Evolutionary conservation across 2,797 vertebrate genomes (phyloP).

Genomic region (Artibeus lituratus): DNA sequence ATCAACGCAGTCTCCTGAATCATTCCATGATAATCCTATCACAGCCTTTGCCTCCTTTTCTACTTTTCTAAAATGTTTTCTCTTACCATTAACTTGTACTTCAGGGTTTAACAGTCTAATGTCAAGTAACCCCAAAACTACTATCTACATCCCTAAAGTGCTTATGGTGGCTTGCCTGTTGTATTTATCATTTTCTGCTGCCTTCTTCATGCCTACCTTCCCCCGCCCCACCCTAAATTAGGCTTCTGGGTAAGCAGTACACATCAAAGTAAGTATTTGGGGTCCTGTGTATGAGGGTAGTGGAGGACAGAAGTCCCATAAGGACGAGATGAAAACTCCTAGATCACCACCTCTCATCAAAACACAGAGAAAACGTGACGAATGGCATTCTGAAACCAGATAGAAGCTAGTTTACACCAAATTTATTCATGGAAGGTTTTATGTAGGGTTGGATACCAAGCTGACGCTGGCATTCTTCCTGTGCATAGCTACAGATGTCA

Average conservation of each 20-base stretch:
- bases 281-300: not conserved
- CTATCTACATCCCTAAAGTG: not conserved
- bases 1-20: not conserved
- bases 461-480: not conserved
- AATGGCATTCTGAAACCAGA: not conserved
- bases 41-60: not conserved
- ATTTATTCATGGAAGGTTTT: not conserved
- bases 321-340: slow-evolving; percentile 18
- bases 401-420: not conserved
- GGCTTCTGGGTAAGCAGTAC: not conserved
- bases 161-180: not conserved
- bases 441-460: not conserved
- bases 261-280: slow-evolving; percentile 13
- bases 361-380: not conserved
- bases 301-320: not conserved
- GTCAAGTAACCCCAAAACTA: not conserved
- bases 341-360: not conserved
- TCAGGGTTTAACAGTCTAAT: not conserved
- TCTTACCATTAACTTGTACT: not conserved
- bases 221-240: not conserved
- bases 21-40: not conserved
- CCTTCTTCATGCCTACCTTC: not conserved
- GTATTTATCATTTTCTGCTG: not conserved
- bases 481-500: not conserved
- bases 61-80: not conserved